Base-by-base conservation (phyloP, 2,888 invertebrate genomes). In the Andrena bucephala region DNA sequence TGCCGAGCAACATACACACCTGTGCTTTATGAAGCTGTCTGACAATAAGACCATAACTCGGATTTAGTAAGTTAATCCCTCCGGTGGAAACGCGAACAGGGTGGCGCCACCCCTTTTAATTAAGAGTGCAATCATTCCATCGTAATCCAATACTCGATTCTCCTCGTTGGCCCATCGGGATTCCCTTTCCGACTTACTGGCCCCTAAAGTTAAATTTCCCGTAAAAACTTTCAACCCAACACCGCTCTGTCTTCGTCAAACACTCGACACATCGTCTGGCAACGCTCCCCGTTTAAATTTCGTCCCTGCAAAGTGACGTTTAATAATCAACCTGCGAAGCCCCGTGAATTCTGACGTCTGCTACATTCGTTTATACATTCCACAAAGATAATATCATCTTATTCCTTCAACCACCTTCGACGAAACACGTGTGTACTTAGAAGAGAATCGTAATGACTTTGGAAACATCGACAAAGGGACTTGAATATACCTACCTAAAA, bases 101-200 rank as follows among this genome's bases (percentile, higher is more conserved):
- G 33, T 48, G 60, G 69, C 79, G 74, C 65, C 76, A 68, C 81
- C 81, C 77, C 77, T 80, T 87, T 88, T 87, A 87, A 88, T 87
- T 88, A 88, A 87, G 75, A 82, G 81, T 67, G 88, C 87, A 88
- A 88, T 88, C 88, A 88, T 88, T 88, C 83, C 74, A 85, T 88
- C 83, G 88, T 88, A 88, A 88, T 88, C 84, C 85, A 86, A 88
- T 87, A 88, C 78, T 68, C 77, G 76, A 84, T 82, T 82, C 84
- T 77, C 76, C 48, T 24, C 63, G 67, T 81, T 82, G 75, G 77
- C 80, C 57, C 76, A 79, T 83, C 78, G 82, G 66, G 63, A 82
- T 78, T 81, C 20, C 42, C 42, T 13, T 0, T 7, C 57, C 73
- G 52, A 59, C 66, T 78, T 68, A 31, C 68, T 57, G 33, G 59